Percentiles rank a stretch among this genome's conserved stretches.
Evolutionary conservation across 2,888 invertebrate genomes (phyloP).

Genomic region (Coronaproctus castanopsis): DNA sequence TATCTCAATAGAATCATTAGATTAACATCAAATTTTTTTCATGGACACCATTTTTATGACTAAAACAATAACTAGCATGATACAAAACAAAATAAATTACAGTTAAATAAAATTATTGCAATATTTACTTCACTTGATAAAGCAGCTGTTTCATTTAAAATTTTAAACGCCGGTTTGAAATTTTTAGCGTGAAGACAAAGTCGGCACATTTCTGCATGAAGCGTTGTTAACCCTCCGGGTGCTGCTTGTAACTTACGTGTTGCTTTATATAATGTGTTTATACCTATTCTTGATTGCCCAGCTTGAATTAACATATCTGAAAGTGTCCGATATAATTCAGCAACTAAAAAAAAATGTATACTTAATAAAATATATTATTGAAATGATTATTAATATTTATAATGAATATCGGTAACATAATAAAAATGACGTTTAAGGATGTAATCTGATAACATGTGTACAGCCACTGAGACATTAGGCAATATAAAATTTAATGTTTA

Average conservation of each 20-base stretch:
- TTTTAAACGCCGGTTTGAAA: constrained; percentile 72
- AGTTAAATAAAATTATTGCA: constrained; percentile 3
- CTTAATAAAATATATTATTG: too few species aligned
- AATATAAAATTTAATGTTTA: background rate
- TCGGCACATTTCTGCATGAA: constrained; percentile 85
- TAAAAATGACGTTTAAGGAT: too few species aligned
- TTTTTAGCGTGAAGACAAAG: constrained; percentile 76
- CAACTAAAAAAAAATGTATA: constrained; percentile 38
- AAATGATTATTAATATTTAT: too few species aligned
- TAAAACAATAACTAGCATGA: too few species aligned
- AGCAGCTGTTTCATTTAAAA: constrained; percentile 79
- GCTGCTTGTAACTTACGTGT: constrained; percentile 70
- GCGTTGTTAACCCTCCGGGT: constrained; percentile 76
- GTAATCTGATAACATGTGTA: background rate
- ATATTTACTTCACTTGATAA: constrained; percentile 58
- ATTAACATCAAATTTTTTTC: too few species aligned
- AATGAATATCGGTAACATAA: too few species aligned
- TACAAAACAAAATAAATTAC: too few species aligned
- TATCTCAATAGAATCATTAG: too few species aligned
- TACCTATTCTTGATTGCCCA: constrained; percentile 61
- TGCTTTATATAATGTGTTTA: constrained; percentile 58
- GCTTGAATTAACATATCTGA: constrained; percentile 39
- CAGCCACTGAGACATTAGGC: constrained; percentile 12
- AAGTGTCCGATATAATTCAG: constrained; percentile 68
- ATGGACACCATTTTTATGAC: too few species aligned